phyloP scores from a whole-genome alignment of 1,140 invertebrate species.

The Copidosoma floridanum region DNA sequence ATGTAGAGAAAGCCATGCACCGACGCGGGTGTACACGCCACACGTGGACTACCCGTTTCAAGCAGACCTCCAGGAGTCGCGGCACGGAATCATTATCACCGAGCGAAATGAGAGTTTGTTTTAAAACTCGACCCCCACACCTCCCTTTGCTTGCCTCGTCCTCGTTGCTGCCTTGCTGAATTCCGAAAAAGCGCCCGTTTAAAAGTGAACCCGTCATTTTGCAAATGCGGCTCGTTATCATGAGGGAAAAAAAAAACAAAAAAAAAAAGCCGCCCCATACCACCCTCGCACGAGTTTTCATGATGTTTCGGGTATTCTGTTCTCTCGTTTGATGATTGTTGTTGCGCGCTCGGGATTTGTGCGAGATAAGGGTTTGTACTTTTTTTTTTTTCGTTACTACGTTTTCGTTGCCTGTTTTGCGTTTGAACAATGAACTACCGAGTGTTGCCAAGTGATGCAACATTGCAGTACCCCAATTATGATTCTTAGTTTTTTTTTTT shows the following conservation, averaged over 20 bases:
- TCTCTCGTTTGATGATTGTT: not conserved
- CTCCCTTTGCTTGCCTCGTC: not conserved
- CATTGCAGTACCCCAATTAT: no score
- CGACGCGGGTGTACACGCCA: no score
- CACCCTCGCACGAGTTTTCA: constrained; percentile 5
- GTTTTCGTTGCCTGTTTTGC: no score
- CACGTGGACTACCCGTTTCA: not conserved
- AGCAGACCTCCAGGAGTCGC: constrained; percentile 20
- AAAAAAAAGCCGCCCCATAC: not conserved
- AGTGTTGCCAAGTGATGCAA: no score
- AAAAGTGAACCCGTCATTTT: constrained; percentile 23
- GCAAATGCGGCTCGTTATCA: constrained; percentile 15
- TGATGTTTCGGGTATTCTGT: constrained; percentile 6
- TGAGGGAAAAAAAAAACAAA: not conserved
- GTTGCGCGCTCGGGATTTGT: no score
- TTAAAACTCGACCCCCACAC: constrained; percentile 15
- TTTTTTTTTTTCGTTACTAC: no score
- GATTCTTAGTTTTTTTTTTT: no score
- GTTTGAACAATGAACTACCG: no score
- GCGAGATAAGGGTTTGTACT: no score
- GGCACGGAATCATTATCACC: constrained; percentile 31
- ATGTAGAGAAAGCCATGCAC: no score
- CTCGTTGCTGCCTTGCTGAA: not conserved
- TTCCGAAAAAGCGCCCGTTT: constrained; percentile 19
- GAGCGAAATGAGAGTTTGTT: constrained; percentile 27